Conservation (phyloP, 92 coral and sea anemone species). For the Actinostola sp. region DNA sequence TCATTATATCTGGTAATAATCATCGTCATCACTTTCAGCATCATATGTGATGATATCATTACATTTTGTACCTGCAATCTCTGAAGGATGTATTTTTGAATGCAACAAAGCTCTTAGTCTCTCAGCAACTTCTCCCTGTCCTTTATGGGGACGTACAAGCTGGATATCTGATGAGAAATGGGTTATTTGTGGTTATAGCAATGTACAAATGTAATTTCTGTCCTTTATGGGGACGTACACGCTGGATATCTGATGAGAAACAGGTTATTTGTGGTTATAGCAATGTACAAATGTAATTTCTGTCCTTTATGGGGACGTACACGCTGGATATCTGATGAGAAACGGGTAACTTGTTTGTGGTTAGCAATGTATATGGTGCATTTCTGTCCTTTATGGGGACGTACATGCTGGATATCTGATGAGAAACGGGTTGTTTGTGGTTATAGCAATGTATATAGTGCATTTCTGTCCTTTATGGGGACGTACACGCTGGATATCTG, state of each 20-base stretch:
- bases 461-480: too few species aligned
- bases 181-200: too few species aligned
- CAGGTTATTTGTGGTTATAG: neutral
- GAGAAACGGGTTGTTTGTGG: neutral
- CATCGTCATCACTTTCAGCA: too few species aligned
- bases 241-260: conserved; percentile 1
- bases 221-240: too few species aligned
- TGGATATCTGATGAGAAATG: conserved; percentile 57
- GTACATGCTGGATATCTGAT: conserved; percentile 2
- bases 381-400: too few species aligned
- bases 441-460: neutral
- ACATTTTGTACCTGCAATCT: conserved; percentile 76
- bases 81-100: conserved; percentile 78
- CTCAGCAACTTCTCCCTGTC: conserved; percentile 84
- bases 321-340: neutral
- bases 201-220: too few species aligned
- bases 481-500: conserved; percentile 7
- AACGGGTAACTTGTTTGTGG: neutral
- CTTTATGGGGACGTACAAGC: conserved; percentile 89
- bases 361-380: neutral
- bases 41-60: neutral
- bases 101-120: conserved; percentile 81
- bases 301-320: too few species aligned
- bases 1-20: too few species aligned
- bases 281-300: neutral